Percentiles rank a stretch among this genome's conserved stretches.
phyloP scores from a whole-genome alignment of 2,797 vertebrate species.

The Galago senegalensis region DNA sequence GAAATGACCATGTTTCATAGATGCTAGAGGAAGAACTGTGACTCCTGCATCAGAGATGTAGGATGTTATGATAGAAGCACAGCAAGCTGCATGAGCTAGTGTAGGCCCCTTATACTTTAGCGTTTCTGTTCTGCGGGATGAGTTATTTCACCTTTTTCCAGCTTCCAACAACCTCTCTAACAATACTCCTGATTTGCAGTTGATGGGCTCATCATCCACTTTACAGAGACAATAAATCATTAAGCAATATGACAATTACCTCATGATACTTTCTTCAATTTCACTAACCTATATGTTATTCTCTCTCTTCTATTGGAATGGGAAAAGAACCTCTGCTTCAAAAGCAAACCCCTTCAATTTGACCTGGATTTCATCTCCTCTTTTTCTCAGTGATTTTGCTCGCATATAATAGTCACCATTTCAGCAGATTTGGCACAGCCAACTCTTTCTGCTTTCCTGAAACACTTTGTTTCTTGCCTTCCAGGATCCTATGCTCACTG shows the following conservation, averaged over 20 bases:
- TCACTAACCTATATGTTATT: neutral
- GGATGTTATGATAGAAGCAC: too few species aligned
- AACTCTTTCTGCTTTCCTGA: neutral
- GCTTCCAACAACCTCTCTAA: neutral
- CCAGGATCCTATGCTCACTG: neutral
- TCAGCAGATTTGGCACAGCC: neutral
- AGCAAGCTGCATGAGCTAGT: neutral
- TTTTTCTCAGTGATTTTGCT: neutral
- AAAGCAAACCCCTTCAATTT: neutral
- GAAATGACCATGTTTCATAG: too few species aligned
- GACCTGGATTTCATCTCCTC: neutral
- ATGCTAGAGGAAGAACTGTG: too few species aligned
- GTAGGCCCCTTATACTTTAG: neutral
- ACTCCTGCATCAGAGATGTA: too few species aligned
- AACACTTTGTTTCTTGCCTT: neutral
- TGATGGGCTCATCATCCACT: neutral
- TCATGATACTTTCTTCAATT: neutral
- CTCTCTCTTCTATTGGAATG: neutral
- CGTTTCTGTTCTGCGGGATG: neutral
- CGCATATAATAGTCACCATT: neutral
- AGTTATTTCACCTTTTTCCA: neutral
- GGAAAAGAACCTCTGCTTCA: neutral
- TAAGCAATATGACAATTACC: neutral
- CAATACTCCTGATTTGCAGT: neutral
- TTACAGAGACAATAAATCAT: neutral